These are phyloP conservation scores for Epizoanthus stellaris DNA, from an alignment of 92 coral and sea anemone species.

Conservation along the genomic window DNA sequence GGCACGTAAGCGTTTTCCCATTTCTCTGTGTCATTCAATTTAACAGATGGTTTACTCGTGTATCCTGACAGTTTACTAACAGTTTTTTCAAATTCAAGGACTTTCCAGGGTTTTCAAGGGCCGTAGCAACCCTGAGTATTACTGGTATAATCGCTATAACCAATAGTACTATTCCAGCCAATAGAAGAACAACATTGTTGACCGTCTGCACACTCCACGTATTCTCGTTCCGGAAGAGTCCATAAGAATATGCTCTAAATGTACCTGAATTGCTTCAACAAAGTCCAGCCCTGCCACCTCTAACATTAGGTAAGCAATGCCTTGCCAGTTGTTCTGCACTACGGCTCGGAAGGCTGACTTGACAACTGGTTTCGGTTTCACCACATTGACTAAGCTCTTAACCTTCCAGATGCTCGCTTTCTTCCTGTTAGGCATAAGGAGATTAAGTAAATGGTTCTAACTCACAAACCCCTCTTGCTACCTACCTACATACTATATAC, in stretches of 20 bases:
- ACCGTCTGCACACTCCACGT: neutral
- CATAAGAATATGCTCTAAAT: neutral
- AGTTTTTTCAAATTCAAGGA: no score
- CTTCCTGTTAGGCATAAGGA: slow-evolving; percentile 44
- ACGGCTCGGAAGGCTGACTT: slow-evolving; percentile 82
- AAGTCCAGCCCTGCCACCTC: slow-evolving; percentile 87
- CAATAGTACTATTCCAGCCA: no score
- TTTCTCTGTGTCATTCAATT: no score
- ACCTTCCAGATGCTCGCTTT: slow-evolving; percentile 63
- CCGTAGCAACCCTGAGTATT: no score
- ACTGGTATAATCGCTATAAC: no score
- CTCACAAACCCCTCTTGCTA: neutral
- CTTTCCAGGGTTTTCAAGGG: no score
- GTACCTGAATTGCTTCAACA: slow-evolving; percentile 77
- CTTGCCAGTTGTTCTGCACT: slow-evolving; percentile 84
- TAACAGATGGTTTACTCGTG: no score
- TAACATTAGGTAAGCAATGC: slow-evolving; percentile 84
- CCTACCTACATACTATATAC: neutral
- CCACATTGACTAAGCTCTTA: slow-evolving; percentile 55
- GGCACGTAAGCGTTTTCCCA: no score
- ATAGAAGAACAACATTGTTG: no score
- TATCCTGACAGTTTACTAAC: no score
- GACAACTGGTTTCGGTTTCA: slow-evolving; percentile 73
- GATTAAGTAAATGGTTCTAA: neutral
- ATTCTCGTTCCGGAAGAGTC: neutral